These are phyloP conservation scores for Drosophila ercepeae DNA, from an alignment of 1,140 invertebrate genomes.

Conservation along the genomic window DNA sequence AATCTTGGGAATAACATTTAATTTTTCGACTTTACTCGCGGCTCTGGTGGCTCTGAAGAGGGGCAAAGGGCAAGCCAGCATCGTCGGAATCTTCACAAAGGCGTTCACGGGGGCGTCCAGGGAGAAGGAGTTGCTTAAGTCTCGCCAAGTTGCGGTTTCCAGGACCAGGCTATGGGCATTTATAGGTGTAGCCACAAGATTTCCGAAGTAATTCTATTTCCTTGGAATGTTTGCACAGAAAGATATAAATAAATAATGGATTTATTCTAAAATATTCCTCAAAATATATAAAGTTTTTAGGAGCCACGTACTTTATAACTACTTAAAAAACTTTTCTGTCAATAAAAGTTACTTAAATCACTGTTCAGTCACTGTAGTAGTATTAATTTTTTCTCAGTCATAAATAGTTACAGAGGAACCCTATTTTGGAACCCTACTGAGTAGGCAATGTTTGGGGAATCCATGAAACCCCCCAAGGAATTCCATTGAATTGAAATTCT, in stretches of 20 bases:
- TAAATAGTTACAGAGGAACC: not conserved
- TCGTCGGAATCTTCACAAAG: not conserved
- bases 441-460: slow-evolving; percentile 9
- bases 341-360: no score
- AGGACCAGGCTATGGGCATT: not conserved
- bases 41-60: slow-evolving; percentile 8
- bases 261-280: not conserved
- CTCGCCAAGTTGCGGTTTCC: slow-evolving; percentile 21
- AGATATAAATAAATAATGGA: not conserved
- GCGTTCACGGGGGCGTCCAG: not conserved
- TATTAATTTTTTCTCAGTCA: no score
- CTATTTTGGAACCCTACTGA: no score
- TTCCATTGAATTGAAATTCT: slow-evolving; percentile 42
- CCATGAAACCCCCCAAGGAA: slow-evolving; percentile 12
- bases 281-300: no score
- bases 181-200: slow-evolving; percentile 34
- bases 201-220: slow-evolving; percentile 31
- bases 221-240: not conserved
- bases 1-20: slow-evolving; percentile 68
- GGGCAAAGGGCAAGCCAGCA: not conserved
- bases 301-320: no score
- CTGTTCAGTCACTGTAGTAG: no score
- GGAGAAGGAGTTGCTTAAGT: slow-evolving; percentile 6
- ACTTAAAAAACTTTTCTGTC: no score
- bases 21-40: slow-evolving; percentile 69